Conservation (phyloP, 2,797 vertebrate species). For the Acanthis flammea region DNA sequence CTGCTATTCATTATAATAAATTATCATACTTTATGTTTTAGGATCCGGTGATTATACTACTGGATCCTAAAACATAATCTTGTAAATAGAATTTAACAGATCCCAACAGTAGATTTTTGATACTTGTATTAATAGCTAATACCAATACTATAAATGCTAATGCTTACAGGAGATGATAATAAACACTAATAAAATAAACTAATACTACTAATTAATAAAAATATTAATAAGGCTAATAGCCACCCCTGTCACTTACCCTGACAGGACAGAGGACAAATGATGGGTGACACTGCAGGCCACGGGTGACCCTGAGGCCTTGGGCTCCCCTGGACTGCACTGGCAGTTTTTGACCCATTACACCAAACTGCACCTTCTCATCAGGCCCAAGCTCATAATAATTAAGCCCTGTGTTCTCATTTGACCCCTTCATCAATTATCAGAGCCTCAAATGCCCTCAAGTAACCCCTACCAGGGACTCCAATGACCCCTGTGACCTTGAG, state of each 20-base stretch:
- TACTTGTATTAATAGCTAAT: neutral
- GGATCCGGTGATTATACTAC: neutral
- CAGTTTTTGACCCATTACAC: neutral
- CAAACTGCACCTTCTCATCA: neutral
- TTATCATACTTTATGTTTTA: neutral
- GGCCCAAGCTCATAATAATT: rapidly evolving
- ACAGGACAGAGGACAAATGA: neutral
- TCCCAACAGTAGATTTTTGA: neutral
- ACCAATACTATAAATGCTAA: neutral
- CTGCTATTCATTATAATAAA: neutral
- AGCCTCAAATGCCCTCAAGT: neutral
- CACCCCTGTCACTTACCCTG: neutral
- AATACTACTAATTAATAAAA: neutral
- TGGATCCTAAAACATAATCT: neutral
- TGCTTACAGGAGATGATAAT: neutral
- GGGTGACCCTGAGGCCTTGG: neutral
- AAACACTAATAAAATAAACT: neutral
- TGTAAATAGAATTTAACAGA: neutral
- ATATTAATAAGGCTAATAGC: neutral
- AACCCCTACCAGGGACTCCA: neutral
- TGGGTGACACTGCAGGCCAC: neutral
- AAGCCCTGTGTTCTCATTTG: neutral
- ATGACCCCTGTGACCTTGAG: no score
- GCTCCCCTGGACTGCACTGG: no score
- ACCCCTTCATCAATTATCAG: neutral